A percentile compares a stretch with the other conserved stretches of the same genome.
phyloP scores from a whole-genome alignment of 2,797 vertebrate species.

The Prunella strophiata region DNA sequence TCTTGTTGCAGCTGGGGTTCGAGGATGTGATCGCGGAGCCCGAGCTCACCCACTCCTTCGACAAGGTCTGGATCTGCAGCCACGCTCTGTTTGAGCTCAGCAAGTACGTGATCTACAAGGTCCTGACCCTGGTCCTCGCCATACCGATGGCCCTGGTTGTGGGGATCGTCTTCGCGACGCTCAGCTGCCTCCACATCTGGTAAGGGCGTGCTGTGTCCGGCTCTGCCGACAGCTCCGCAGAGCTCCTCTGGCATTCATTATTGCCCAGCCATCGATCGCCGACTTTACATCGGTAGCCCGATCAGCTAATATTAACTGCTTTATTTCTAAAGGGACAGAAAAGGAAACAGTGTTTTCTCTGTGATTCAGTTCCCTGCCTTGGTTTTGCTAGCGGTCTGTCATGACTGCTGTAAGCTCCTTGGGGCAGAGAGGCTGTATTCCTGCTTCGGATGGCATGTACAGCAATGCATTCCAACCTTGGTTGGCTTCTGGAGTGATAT shows the following conservation, averaged over 20 bases:
- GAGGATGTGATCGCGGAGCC: constrained; percentile 95
- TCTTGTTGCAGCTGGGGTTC: constrained; percentile 84
- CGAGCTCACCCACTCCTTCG: constrained; percentile 86
- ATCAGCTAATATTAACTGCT: background rate
- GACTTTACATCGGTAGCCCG: background rate
- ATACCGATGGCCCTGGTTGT: constrained; percentile 87
- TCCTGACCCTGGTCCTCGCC: constrained; percentile 88
- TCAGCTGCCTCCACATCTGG: constrained; percentile 96
- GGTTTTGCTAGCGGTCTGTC: background rate
- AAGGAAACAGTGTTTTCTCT: background rate
- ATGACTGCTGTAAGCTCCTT: background rate
- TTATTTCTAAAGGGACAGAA: background rate
- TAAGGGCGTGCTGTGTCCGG: constrained; percentile 64
- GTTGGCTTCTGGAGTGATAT: background rate
- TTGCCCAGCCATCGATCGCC: fast-evolving
- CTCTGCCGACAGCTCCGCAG: background rate
- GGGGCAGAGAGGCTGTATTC: background rate
- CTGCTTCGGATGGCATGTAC: background rate
- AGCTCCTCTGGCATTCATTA: fast-evolving
- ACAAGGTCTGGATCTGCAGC: constrained; percentile 93
- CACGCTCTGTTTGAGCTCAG: constrained; percentile 90
- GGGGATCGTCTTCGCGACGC: constrained; percentile 85
- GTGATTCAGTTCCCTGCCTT: background rate
- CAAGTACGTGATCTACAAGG: constrained; percentile 87
- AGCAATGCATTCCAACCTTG: background rate